Base-by-base conservation (phyloP, 1,140 invertebrate genomes). In the Latrodectus geometricus region DNA sequence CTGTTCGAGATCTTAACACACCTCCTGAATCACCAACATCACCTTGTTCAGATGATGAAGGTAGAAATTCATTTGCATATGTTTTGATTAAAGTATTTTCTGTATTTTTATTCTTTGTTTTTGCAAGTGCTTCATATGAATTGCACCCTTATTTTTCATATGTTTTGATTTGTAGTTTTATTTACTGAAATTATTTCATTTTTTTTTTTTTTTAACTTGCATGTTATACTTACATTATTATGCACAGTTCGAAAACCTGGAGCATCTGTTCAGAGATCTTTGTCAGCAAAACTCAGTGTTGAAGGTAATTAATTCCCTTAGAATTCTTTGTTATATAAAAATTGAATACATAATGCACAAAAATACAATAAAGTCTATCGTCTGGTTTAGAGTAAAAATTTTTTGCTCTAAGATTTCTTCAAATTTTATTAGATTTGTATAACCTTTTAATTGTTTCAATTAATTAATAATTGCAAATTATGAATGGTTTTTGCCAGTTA, bases 41-140 rank as follows among this genome's bases (percentile, higher is more conserved):
- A n/a, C 89, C 89, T 52, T 72, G 89, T 20, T 90, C 90, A 21
- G 90, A 90, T 80, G 90, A 90, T 70, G 89, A 90, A 86, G 88
- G 89, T 88, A 89, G 17, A 23, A 12, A 23, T 35, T 17, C 76
- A 12, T 78, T 8, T 54, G n/a, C n/a, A 85, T 83, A 66, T 17
- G 49, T 73, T 61, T n/a, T 8, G 48, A 48, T 85, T 35, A 72
- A 12, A 48, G 65, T 12, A 74, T 75, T 23, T 75, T 77, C 11
- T n/a, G n/a, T 66, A 49, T 72, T 54, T 15, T 79, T 23, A 77
- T 61, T 17, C 61, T 81, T 20, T 21, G 20, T 61, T 61, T n/a
- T 77, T 35, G 11, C 20, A 11, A 56, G n/a, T 77, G 9, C 52
- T 56, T 77, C 20, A 20, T 54, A 12, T 77, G 52, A 21, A 20